Percentiles rank a stretch among this genome's conserved stretches.
These are phyloP conservation scores for Dendrolimus kikuchii DNA, from an alignment of 1,140 invertebrate species.

Conservation along the genomic window DNA sequence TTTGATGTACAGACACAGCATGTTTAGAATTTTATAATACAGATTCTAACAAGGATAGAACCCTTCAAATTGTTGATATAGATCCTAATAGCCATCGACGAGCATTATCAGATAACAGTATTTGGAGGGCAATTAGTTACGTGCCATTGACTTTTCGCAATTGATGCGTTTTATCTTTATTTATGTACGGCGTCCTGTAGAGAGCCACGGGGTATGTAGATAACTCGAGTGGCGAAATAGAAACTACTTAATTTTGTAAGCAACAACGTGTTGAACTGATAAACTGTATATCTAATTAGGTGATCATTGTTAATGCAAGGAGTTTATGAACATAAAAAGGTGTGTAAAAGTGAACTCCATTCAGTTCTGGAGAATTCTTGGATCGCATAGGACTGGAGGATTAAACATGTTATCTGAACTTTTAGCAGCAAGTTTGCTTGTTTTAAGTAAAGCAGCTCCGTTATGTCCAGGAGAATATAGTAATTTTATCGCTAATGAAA, in stretches of 20 bases:
- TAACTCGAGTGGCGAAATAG: conserved; percentile 31
- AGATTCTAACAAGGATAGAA: no score
- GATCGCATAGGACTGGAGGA: no score
- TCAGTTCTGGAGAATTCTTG: no score
- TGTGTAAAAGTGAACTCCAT: conserved; percentile 6
- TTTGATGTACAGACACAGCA: no score
- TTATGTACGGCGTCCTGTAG: conserved; percentile 18
- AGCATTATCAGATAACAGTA: background rate
- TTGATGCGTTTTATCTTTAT: conserved; percentile 6
- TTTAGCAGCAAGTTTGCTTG: no score
- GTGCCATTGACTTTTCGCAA: conserved; percentile 4
- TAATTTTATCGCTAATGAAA: no score
- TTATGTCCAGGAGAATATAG: no score
- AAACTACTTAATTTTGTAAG: conserved; percentile 32
- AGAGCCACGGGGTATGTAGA: conserved; percentile 23
- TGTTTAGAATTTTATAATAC: no score
- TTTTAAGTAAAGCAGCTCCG: no score
- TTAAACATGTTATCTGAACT: no score
- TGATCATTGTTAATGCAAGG: conserved; percentile 27
- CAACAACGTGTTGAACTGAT: conserved; percentile 19
- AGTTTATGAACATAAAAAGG: conserved; percentile 19
- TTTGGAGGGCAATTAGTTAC: background rate
- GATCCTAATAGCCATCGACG: no score
- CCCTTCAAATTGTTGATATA: no score
- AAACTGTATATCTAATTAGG: conserved; percentile 49